Evolutionary conservation across 2,113 vertebrate genomes (phyloP).

Genomic region (Oreochromis aureus): DNA sequence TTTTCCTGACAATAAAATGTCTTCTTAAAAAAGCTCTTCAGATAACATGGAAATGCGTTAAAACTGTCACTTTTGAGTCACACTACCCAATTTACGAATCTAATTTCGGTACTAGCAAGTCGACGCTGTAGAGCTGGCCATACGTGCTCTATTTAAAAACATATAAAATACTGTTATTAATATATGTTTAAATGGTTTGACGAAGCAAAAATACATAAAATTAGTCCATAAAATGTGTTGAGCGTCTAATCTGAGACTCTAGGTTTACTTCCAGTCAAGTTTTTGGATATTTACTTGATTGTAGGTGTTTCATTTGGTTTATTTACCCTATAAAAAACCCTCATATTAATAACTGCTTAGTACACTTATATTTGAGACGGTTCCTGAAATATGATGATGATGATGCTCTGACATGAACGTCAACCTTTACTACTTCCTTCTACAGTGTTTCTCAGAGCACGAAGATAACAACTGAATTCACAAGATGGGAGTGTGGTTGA

Average conservation of each 20-base stretch:
- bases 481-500: neutral
- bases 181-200: neutral
- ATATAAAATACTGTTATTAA: neutral
- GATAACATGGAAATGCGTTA: neutral
- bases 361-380: neutral
- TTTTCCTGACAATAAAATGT: neutral
- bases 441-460: neutral
- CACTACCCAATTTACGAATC: neutral
- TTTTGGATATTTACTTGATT: neutral
- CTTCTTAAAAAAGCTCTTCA: neutral
- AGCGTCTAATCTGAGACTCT: neutral
- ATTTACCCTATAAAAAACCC: neutral
- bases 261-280: neutral
- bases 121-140: neutral
- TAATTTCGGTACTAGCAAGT: neutral
- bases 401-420: neutral
- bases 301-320: neutral
- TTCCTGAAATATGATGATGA: neutral
- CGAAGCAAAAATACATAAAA: neutral
- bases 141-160: neutral
- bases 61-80: neutral
- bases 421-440: slow-evolving; percentile 18
- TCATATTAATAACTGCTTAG: neutral
- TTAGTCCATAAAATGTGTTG: neutral
- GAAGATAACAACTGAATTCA: neutral